These are phyloP conservation scores for Beris morrisii DNA, from an alignment of 2,888 invertebrate species.

Conservation along the genomic window DNA sequence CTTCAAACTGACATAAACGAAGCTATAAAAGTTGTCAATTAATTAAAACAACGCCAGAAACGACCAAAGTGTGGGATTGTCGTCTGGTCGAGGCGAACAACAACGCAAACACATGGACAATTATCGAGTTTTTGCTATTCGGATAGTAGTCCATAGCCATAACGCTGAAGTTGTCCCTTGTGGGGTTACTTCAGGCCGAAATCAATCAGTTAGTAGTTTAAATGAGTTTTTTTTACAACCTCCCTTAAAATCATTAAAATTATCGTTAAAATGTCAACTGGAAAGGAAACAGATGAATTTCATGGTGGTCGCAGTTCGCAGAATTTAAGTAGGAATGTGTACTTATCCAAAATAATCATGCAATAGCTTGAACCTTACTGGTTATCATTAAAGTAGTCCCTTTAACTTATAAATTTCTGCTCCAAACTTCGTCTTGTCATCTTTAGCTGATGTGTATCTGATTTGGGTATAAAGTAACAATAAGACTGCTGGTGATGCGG, in stretches of 20 bases:
- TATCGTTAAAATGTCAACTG: constrained; percentile 26
- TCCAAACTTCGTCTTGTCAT: too few relatives aligned
- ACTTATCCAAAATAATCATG: too few relatives aligned
- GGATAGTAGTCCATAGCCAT: constrained; percentile 4
- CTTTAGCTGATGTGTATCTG: too few relatives aligned
- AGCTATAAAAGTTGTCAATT: constrained; percentile 40
- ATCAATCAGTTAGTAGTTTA: constrained; percentile 31
- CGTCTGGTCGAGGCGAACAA: constrained; percentile 21
- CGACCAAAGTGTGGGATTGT: constrained; percentile 29
- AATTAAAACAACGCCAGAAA: constrained; percentile 37
- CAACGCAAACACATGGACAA: constrained; percentile 22
- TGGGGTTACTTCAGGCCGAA: constrained; percentile 16
- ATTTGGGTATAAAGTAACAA: too few relatives aligned
- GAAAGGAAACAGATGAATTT: constrained; percentile 25
- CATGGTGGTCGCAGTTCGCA: constrained; percentile 14
- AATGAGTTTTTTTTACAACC: constrained; percentile 20
- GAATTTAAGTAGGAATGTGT: too few relatives aligned
- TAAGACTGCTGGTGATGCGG: too few relatives aligned
- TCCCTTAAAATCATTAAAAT: constrained; percentile 20
- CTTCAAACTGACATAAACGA: constrained; percentile 40
- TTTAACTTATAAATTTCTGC: too few relatives aligned
- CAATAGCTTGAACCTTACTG: too few relatives aligned
- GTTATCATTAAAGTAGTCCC: too few relatives aligned
- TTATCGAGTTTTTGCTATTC: constrained; percentile 3
- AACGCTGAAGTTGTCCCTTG: neutral